These are phyloP conservation scores for Tipula unca DNA, from an alignment of 2,888 invertebrate genomes.

Conservation along the genomic window DNA sequence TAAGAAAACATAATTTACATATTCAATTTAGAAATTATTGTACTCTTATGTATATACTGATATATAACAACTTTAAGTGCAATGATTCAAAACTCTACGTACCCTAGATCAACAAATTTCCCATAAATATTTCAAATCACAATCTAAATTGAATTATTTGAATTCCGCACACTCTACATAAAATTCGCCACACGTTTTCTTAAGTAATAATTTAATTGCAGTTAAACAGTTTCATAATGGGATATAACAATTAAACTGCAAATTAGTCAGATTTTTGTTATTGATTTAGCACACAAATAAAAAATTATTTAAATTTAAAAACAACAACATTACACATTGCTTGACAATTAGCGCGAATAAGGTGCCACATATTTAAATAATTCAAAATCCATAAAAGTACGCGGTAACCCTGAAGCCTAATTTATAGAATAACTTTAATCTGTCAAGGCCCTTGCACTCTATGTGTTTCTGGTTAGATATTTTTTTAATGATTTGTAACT, in stretches of 20 bases:
- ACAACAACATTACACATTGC: background rate
- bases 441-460: background rate
- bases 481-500: background rate
- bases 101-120: too few species aligned
- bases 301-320: background rate
- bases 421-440: background rate
- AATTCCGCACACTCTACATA: background rate
- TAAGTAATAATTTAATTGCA: background rate
- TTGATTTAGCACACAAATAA: background rate
- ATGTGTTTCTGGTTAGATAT: background rate
- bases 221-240: background rate
- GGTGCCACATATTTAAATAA: background rate
- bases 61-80: too few species aligned
- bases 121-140: background rate
- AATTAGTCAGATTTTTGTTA: background rate
- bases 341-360: background rate
- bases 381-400: background rate
- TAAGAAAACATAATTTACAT: too few species aligned
- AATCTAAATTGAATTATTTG: background rate
- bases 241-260: background rate
- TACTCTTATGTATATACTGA: too few species aligned
- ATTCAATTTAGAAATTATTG: too few species aligned
- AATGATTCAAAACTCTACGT: too few species aligned
- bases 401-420: background rate
- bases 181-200: background rate